Base-by-base conservation (phyloP, 2,888 invertebrate species). In the Crocallis elinguaria region DNA sequence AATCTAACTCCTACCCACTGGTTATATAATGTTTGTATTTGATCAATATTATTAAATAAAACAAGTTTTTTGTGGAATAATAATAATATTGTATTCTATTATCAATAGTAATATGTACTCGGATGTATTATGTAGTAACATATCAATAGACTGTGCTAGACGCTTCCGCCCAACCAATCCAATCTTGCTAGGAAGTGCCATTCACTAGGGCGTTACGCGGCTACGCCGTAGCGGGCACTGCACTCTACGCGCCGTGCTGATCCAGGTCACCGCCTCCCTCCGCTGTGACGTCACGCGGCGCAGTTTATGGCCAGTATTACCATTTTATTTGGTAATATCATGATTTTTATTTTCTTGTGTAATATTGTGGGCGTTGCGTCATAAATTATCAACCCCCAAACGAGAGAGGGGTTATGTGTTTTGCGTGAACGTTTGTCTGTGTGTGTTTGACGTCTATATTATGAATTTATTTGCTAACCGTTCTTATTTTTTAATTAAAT, bases 161-260 rank as follows among this genome's bases (percentile, higher is more conserved):
- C 29, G 3, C 8, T 19, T 19, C 35, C 30, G 19, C 12, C 30
- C 19, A 9, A 19, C 32, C n/a, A n/a, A n/a, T n/a, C n/a, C n/a
- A n/a, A 32, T 54, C 57, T 53, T 35, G 12, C 30, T 35, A 37
- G n/a, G 55, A 60, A 59, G 57, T 67, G 65, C 59, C 70, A 70
- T 71, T 71, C 25, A 66, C 60, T 16, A 62, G 57, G 55, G 56
- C 46, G 61, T 69, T 70, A 74, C 74, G 71, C 62, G 67, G 64
- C 71, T 73, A 71, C 75, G 71, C 75, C 85, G 78, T 75, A 77
- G 84, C 81, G 81, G 82, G 70, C 87, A 84, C 72, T 86, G 87
- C 86, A 82, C 88, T 82, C 84, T 84, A 83, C 85, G 80, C 54
- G 80, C 54, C 83, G 84, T 82, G 82, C 77, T 75, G 67, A 87